Base-by-base conservation (phyloP, 2,888 invertebrate species). In the Zygothrica quintamaculata region DNA sequence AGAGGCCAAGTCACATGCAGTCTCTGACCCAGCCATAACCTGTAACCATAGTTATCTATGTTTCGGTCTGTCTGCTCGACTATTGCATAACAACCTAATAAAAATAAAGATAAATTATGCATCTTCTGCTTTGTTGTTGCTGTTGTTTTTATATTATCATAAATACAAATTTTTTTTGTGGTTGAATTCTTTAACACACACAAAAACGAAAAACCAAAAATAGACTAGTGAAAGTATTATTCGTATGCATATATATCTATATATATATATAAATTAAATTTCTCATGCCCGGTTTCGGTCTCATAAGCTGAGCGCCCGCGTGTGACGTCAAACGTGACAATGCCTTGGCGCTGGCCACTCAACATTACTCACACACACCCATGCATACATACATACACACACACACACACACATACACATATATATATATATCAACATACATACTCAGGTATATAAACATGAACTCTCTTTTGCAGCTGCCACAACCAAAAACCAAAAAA, bases 261-360 rank as follows among this genome's bases (percentile, higher is more conserved):
- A 65, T 68, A 61, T 69, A 64, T 73, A 67, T 72, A 65, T 58
- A 42, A 58, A 78, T 82, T 73, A 46, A 82, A 69, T 79, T 76
- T 82, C 82, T 65, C 68, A 65, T 60, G 57, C 46, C 48, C 69
- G 65, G 73, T 69, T 70, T 65, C 74, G 74, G 74, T 69, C 74
- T 69, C 74, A 64, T 74, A 64, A 67, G 51, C 74, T 51, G 60
- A 59, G 46, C 60, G 34, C 18, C 11, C 15, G 55, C 31, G 58
- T 74, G 79, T 80, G 79, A 80, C 79, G 79, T 80, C 79, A 80
- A 85, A 76, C 66, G 51, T 78, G 66, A 67, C 62, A 67, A 60
- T 29, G 48, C 73, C 18, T 31, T 29, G n/a, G 44, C 22, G 26
- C 46, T 65, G 66, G 40, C 34, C 66, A 53, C 52, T 56, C 36